Base-by-base conservation (phyloP, 2,888 invertebrate species). In the Teleogryllus oceanicus region DNA sequence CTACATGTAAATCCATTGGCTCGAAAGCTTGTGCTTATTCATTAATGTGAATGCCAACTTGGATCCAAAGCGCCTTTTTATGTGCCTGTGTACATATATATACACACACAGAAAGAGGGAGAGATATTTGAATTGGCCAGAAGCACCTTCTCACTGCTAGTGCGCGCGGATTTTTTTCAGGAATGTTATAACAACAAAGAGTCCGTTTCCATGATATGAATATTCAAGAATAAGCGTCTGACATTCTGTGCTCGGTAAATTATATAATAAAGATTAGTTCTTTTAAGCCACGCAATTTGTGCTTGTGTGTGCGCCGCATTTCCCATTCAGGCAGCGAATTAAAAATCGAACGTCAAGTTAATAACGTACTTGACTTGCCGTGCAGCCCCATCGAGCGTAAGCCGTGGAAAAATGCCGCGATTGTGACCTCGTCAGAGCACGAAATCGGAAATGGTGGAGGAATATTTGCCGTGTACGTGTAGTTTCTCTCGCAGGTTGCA, bases 1-100 rank as follows among this genome's bases (percentile, higher is more conserved):
- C 79, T 49, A 77, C 20, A 76, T 13, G 18, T 80, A 80, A 78
- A 49, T 75, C 76, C 78, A 78, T 80, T 78, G 24, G 74, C 76
- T 76, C 50, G 77, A 80, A 79, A 79, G 77, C 80, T 50, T 80
- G 76, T 76, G 76, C 80, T 78, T 75, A 78, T 78, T 80, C 80
- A 80, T 80, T 80, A 79, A 80, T 77, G 77, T 77, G 76, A 79
- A 80, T 76, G 62, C 62, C 62, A 62, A 62, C 62, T 62, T 62
- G 62, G 13, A 62, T n/a, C n/a, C 16, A 62, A 62, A 62, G 13
- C 62, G 13, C 62, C 62, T 62, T 62, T 62, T 62, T 62, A 62
- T 62, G 13, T 62, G 62, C n/a, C 62, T 62, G 62, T 62, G 62
- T 62, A 62, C 62, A 24, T 24, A 13, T 62, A 62, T n/a, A n/a